Conservation (phyloP, 2,797 vertebrate genomes). For the Sebastes iracundus region DNA sequence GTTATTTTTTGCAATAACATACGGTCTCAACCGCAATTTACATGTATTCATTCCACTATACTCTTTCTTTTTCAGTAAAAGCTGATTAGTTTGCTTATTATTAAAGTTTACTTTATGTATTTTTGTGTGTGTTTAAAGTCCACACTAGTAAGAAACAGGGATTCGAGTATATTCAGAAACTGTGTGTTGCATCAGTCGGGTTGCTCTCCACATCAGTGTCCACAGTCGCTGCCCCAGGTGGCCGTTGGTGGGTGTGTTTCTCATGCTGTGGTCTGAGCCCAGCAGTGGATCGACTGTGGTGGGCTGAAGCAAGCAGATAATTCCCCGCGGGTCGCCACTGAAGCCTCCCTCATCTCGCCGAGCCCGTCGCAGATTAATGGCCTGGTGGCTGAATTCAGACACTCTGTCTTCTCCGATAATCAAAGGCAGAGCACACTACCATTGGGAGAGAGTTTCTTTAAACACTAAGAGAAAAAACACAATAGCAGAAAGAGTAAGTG, state of each 20-base stretch:
- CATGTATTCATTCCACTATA: not conserved
- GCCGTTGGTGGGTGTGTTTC: slow-evolving; percentile 13
- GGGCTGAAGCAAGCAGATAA: slow-evolving; percentile 52
- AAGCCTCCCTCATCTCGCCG: slow-evolving; percentile 59
- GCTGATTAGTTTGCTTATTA: too few species aligned
- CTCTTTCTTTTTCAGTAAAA: too few species aligned
- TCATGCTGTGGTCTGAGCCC: slow-evolving; percentile 25
- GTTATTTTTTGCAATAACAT: not conserved
- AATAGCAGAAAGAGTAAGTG: not conserved
- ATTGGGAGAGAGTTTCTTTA: slow-evolving; percentile 20
- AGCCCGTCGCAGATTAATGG: slow-evolving; percentile 74
- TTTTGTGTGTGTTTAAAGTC: not conserved
- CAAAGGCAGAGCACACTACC: slow-evolving; percentile 49
- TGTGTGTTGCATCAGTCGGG: slow-evolving; percentile 26
- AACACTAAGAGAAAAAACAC: not conserved
- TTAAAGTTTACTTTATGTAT: not conserved
- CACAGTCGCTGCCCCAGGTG: slow-evolving; percentile 35
- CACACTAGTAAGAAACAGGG: not conserved
- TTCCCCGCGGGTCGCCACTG: slow-evolving; percentile 33
- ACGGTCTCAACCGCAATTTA: not conserved
- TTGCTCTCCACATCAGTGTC: slow-evolving; percentile 31
- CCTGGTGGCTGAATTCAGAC: slow-evolving; percentile 62
- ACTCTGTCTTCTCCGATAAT: slow-evolving; percentile 70
- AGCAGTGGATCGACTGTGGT: slow-evolving; percentile 49
- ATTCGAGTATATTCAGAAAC: not conserved